A percentile compares a stretch with the other conserved stretches of the same genome.
phyloP scores from a whole-genome alignment of 2,888 invertebrate species.

The Drosophila nigricruria region DNA sequence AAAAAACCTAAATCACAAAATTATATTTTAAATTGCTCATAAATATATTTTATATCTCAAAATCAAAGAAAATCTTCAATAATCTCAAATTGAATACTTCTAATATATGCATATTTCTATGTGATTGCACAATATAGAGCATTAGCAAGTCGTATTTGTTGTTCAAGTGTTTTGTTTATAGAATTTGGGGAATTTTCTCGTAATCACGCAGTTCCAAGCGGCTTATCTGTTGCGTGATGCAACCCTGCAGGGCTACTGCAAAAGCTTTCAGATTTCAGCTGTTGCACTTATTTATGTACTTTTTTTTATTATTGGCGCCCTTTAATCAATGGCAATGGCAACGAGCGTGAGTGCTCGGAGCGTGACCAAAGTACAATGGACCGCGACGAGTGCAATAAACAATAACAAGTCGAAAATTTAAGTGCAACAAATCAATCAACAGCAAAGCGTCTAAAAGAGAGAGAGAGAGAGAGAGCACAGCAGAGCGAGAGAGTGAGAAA shows the following conservation, averaged over 20 bases:
- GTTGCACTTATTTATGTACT: slow-evolving; percentile 4
- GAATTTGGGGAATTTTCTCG: slow-evolving; percentile 12
- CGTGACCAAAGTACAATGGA: slow-evolving; percentile 52
- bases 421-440: slow-evolving; percentile 55
- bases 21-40: no score
- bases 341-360: slow-evolving; percentile 19
- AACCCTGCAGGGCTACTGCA: slow-evolving; percentile 6
- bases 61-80: not conserved
- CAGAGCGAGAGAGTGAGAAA: not conserved
- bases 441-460: slow-evolving; percentile 32
- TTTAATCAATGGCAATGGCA: slow-evolving; percentile 39
- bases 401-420: slow-evolving; percentile 36
- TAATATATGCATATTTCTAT: not conserved
- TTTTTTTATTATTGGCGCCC: slow-evolving; percentile 14
- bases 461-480: not conserved
- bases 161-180: not conserved
- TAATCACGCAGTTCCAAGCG: slow-evolving; percentile 3
- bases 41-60: no score
- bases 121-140: not conserved
- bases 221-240: slow-evolving; percentile 27
- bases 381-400: slow-evolving; percentile 27
- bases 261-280: slow-evolving; percentile 1
- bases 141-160: not conserved
- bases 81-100: not conserved
- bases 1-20: no score